These are phyloP conservation scores for Ephialtes manifestator DNA, from an alignment of 2,888 invertebrate genomes.

Conservation along the genomic window DNA sequence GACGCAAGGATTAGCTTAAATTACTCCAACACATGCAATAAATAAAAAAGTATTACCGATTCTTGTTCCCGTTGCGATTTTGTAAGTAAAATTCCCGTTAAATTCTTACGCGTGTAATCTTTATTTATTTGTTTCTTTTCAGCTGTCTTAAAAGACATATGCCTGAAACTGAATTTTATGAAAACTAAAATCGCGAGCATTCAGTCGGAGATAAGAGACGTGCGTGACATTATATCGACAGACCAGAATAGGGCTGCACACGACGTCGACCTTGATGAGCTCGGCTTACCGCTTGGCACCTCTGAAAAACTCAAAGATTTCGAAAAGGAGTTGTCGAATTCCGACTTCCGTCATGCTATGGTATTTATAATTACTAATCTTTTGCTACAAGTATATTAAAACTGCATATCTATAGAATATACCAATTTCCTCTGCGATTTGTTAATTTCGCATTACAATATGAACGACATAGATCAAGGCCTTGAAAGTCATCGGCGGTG, in stretches of 20 bases:
- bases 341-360: conserved; percentile 5
- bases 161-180: conserved; percentile 4
- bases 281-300: conserved; percentile 2
- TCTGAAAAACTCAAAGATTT: neutral
- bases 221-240: conserved; percentile 6
- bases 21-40: neutral
- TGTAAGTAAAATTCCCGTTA: neutral
- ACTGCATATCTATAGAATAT: neutral
- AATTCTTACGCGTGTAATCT: conserved; percentile 1
- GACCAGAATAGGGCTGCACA: conserved; percentile 1
- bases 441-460: conserved; percentile 4
- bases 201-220: neutral
- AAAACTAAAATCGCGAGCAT: neutral
- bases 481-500: conserved; percentile 10
- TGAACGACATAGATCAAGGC: neutral
- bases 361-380: conserved; percentile 2
- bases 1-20: neutral
- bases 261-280: conserved; percentile 4
- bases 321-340: neutral
- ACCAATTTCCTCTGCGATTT: neutral
- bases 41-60: neutral
- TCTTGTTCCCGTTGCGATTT: neutral
- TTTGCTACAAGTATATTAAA: conserved; percentile 5
- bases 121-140: neutral
- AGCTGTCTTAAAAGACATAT: conserved; percentile 7